A percentile compares a stretch with the other conserved stretches of the same genome.
Evolutionary conservation across 2,888 invertebrate genomes (phyloP).

Genomic region (Chrysomela aeneicollis): DNA sequence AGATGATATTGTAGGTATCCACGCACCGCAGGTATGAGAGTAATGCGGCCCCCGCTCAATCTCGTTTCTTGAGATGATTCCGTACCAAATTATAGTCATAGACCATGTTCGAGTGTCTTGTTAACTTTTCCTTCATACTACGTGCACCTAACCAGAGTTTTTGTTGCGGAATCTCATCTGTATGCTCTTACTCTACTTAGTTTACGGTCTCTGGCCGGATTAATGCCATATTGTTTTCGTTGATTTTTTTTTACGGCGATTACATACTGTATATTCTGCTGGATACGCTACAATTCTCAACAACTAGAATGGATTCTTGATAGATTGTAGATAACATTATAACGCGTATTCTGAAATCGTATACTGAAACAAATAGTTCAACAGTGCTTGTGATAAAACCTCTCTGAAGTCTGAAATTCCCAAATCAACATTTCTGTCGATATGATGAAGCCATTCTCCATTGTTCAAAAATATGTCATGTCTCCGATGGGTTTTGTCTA

Average conservation of each 20-base stretch:
- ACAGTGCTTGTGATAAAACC: too few relatives aligned
- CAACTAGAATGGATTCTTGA: background rate
- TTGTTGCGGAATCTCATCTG: conserved; percentile 43
- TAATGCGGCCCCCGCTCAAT: conserved; percentile 41
- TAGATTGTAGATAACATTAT: too few relatives aligned
- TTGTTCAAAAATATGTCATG: too few relatives aligned
- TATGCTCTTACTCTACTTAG: conserved; percentile 22
- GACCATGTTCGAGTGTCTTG: conserved; percentile 47
- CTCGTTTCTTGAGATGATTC: conserved; percentile 50
- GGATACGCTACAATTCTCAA: background rate
- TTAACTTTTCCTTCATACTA: conserved; percentile 51
- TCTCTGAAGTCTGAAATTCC: too few relatives aligned
- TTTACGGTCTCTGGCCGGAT: background rate
- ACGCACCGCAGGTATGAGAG: conserved; percentile 54
- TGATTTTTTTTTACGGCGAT: background rate
- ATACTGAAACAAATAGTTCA: too few relatives aligned
- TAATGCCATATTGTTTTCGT: background rate
- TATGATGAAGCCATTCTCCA: too few relatives aligned
- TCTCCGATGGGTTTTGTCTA: too few relatives aligned
- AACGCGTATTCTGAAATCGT: too few relatives aligned
- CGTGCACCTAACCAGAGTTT: conserved; percentile 43
- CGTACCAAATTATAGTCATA: conserved; percentile 53
- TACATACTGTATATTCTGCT: background rate
- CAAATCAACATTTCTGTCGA: too few relatives aligned
- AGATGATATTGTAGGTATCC: conserved; percentile 58